Evolutionary conservation across 2,888 invertebrate genomes (phyloP), one percentile per base, ranked within the genome.

Genomic region (Leucoma salicis): DNA sequence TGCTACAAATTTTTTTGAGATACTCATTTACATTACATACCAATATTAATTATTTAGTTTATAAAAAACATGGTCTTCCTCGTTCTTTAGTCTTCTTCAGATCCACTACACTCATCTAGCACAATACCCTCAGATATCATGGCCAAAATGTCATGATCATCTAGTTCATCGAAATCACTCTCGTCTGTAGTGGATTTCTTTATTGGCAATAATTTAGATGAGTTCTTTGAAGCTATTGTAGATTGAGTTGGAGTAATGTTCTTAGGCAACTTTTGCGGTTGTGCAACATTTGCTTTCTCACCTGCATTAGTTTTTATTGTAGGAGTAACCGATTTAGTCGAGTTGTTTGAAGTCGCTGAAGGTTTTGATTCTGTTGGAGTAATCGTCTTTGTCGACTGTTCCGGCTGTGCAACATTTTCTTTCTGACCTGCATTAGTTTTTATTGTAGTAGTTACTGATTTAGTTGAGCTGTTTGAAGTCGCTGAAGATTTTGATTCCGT

Each of bases 41-140:
- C 7, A 18, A 18, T 18, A 18, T 18, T 7, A 4, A 18, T 7
- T 5, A 18, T 18, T 18, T 7, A 18, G 18, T 18, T 4, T 18
- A 7, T 5, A 18, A 18, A 18, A 18, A 7, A 5, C 7, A 4
- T 18, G 7, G 4, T 18, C 4, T 11, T 27, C 27, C 4, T 10
- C 34, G 13, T 14, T 35, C 21, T 25, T 15, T 64, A 74, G 34
- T 80, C 76, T 3, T 69, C 76, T 13, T 83, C 85, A 14, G 84
- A 81, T 2, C 78, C 82, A 43, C 70, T 70, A 40, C 84, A 88
- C 52, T 86, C 82, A 34, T 87, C 87, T 24, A 87, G 47, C 10
- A 86, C 69, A 3, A 87, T 82, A 0, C 81, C 84, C 33, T 70
- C 66, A 1, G 82, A 78, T 57, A 87, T 70, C n/a, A 86, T 51